phyloP scores from a whole-genome alignment of 1,140 invertebrate species.

The Drosophila novamexicana region DNA sequence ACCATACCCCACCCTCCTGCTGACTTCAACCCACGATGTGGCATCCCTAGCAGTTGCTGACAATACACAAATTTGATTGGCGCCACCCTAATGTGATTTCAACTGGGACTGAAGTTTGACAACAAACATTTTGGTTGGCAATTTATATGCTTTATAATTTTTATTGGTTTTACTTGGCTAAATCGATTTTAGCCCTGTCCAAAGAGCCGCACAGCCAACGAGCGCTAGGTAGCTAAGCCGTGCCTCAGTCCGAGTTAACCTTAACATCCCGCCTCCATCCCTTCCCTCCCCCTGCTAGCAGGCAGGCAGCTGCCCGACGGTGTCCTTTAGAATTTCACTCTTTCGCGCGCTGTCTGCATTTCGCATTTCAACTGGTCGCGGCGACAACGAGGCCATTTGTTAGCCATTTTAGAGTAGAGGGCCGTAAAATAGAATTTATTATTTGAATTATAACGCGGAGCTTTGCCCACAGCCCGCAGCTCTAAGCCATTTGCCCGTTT shows the following conservation, averaged over 20 bases:
- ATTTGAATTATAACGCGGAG: constrained; percentile 58
- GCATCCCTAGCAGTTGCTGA: constrained; percentile 18
- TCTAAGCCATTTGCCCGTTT: not conserved
- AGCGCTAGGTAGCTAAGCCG: not conserved
- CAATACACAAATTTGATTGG: constrained; percentile 71
- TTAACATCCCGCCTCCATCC: not conserved
- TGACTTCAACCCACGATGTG: no score
- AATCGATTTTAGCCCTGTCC: constrained; percentile 50
- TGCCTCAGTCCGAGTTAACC: no score
- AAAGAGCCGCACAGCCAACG: not conserved
- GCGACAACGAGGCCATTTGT: constrained; percentile 50
- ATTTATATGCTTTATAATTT: constrained; percentile 67
- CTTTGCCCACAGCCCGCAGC: constrained; percentile 17
- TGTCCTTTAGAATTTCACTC: constrained; percentile 35
- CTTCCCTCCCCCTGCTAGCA: not conserved
- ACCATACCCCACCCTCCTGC: not conserved
- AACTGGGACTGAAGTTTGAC: constrained; percentile 55
- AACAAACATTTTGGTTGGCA: constrained; percentile 73
- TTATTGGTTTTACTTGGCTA: constrained; percentile 63
- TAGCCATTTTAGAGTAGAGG: constrained; percentile 42
- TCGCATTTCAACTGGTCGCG: constrained; percentile 27
- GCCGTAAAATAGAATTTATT: constrained; percentile 77
- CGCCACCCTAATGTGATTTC: constrained; percentile 67
- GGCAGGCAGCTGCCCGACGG: not conserved
- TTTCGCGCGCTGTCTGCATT: constrained; percentile 31